These are phyloP conservation scores for Benitochromis conjunctus DNA, from an alignment of 2,113 vertebrate genomes.

Conservation along the genomic window DNA sequence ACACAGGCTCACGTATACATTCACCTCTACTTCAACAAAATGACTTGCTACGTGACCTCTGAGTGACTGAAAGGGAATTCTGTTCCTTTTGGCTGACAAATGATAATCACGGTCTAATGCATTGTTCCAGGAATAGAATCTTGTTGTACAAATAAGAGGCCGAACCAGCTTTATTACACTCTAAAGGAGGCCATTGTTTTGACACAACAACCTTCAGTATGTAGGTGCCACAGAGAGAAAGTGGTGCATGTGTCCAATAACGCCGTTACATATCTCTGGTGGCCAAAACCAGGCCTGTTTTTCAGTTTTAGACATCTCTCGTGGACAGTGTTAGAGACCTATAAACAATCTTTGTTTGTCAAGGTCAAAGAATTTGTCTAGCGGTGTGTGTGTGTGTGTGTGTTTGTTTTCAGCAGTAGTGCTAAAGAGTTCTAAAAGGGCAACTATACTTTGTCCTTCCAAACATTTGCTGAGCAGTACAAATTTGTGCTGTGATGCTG, in stretches of 20 bases:
- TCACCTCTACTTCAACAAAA: neutral
- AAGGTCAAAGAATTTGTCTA: slow-evolving; percentile 30
- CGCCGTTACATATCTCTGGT: slow-evolving; percentile 23
- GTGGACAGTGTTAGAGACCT: slow-evolving; percentile 1
- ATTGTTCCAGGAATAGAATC: slow-evolving; percentile 29
- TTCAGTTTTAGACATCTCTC: neutral
- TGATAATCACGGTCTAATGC: slow-evolving; percentile 28
- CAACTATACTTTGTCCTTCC: neutral
- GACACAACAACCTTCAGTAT: slow-evolving; percentile 31
- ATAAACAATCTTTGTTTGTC: slow-evolving; percentile 7
- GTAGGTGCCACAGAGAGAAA: slow-evolving; percentile 41
- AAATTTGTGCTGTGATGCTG: neutral
- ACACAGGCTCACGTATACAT: neutral
- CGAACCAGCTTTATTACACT: neutral
- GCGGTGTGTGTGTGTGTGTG: neutral
- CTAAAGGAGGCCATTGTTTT: slow-evolving; percentile 41
- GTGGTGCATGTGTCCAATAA: slow-evolving; percentile 29
- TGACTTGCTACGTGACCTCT: neutral
- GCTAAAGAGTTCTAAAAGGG: neutral
- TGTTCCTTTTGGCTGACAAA: slow-evolving; percentile 25
- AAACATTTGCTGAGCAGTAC: neutral
- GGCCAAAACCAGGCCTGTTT: slow-evolving; percentile 13
- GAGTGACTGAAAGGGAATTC: neutral
- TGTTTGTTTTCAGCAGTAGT: neutral
- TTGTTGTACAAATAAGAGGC: slow-evolving; percentile 34